Evolutionary conservation across 1,140 invertebrate genomes (phyloP), one percentile per base, ranked within the genome.

Genomic region (Colletes gigas): DNA sequence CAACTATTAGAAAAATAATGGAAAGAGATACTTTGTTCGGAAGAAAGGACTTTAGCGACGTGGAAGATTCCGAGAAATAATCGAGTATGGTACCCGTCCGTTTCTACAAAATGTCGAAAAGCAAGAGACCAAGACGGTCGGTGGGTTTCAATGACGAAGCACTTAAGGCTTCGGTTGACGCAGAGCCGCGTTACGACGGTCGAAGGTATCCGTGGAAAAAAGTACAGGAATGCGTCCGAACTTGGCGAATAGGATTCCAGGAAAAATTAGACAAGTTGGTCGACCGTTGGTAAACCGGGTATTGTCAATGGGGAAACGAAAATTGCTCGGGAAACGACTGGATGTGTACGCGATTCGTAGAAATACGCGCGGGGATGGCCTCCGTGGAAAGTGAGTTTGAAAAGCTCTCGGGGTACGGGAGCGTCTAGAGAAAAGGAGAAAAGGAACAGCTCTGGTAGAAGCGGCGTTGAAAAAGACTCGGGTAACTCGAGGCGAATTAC

Each of bases 401-500:
- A 19, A 69, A 69, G 55, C 62, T 70, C 73, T 54, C 12, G 41
- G 41, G 47, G 39, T 21, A 41, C 47, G 55, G 55, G 12, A 14
- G 7, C 30, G 2, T 39, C 14, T 62, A 5, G 8, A 14, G 0
- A 3, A 60, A 10, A 39, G 30, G 7, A 41, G 4, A 10, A 6
- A 69, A 17, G 62, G 57, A 52, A 41, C 15, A 9, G 67, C 30
- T 41, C 15, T n/a, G 50, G 19, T n/a, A 8, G 71, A 6, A 19
- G n/a, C n/a, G 30, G 14, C n/a, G 30, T 21, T 21, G 12, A 55
- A 67, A 55, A 50, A 76, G 74, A 57, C 52, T 70, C 44, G 55
- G 55, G 55, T 60, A 60, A 62, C 67, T 41, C 55, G 67, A 52
- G 52, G 57, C 65, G 66, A 78, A 70, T 55, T 67, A 71, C 55